Base-by-base conservation (phyloP, 2,888 invertebrate species). In the Drosophila subsilvestris region DNA sequence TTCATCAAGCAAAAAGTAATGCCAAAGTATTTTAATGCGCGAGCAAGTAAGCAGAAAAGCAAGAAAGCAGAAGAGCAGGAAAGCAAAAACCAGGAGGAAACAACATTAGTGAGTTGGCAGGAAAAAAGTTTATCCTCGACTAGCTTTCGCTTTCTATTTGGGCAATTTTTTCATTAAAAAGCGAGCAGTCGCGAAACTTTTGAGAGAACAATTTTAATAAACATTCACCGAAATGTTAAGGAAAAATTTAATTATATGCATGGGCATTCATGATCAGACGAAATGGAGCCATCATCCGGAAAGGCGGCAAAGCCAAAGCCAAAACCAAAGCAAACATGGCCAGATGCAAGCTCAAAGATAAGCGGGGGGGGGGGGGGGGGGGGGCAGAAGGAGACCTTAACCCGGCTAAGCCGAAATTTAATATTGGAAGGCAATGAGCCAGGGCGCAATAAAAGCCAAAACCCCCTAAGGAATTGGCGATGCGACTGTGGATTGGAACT, bases 391-490 rank as follows among this genome's bases (percentile, higher is more conserved):
- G 53, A 58, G 73, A 70, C 79, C 87, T 84, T 84, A 86, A 81
- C 84, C 76, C 81, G 80, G 59, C 77, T 79, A 76, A 81, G 86
- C 76, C 72, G 58, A 85, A 85, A 85, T 87, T 85, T 87, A 87
- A 85, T 85, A 85, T 87, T 83, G 87, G 86, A 83, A 87, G 83
- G 85, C 85, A 87, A 85, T 85, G 86, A 82, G 85, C 76, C 82
- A 73, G 75, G 56, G 74, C 80, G 83, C 83, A 83, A 80, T 86
- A 80, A 87, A 87, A 82, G 78, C 86, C 79, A 67, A 75, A 75
- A 67, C 60, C 79, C 14, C 69, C 86, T 50, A 25, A 60, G 76
- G 82, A 57, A 58, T 67, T 50, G 58, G 25, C 62, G 25, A 17
- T 32, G 12, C 32, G 32, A 37, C 32, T 37, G 14, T 0, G 37